phyloP scores from a whole-genome alignment of 2,797 vertebrate genomes.

The Rhodeus uyekii region DNA sequence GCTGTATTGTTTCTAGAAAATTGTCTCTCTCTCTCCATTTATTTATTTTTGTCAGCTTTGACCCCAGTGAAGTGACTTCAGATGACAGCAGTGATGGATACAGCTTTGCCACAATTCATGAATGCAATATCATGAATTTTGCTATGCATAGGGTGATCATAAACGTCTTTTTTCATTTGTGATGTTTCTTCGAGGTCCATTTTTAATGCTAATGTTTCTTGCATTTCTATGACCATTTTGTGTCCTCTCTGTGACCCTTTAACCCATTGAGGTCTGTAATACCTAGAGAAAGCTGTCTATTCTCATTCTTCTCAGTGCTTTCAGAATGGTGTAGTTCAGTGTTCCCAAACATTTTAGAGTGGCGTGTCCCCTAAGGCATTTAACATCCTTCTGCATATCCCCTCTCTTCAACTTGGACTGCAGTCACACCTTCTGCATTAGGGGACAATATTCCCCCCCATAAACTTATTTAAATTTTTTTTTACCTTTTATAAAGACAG shows the following conservation, averaged over 20 bases:
- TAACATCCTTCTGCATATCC: background rate
- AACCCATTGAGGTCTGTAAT: background rate
- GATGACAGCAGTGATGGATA: constrained; percentile 11
- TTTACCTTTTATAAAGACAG: no score
- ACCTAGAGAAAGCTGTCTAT: background rate
- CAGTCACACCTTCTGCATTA: background rate
- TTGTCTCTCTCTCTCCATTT: no score
- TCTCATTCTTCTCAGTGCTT: background rate
- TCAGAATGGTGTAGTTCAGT: background rate
- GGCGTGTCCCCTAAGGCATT: background rate
- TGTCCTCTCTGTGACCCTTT: background rate
- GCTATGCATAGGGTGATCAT: background rate
- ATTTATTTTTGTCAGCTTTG: constrained; percentile 4
- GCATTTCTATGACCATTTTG: background rate
- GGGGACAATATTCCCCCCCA: no score
- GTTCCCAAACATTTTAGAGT: background rate
- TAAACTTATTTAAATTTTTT: no score
- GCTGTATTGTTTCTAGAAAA: constrained; percentile 27
- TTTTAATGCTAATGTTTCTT: background rate
- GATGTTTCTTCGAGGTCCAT: background rate
- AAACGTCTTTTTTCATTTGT: background rate
- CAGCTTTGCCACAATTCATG: background rate
- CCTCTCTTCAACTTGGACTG: background rate
- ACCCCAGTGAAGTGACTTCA: background rate
- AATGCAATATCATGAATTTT: background rate